Conservation (phyloP, 2,797 vertebrate genomes). For the Myripristis jacobus region DNA sequence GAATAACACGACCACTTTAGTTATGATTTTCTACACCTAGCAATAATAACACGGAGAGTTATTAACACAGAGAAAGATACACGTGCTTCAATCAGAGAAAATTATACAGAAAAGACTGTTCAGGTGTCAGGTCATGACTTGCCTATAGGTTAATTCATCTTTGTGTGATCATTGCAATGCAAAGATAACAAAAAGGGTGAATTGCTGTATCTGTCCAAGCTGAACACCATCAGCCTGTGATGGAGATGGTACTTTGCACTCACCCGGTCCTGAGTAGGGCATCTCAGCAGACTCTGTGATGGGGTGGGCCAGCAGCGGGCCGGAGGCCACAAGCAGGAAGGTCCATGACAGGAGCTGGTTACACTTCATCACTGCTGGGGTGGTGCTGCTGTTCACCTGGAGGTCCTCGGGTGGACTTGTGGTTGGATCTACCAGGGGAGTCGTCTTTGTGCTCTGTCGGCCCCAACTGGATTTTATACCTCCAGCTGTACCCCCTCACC, state of each 20-base stretch:
- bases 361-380: slow-evolving; percentile 73
- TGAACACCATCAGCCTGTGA: slow-evolving; percentile 18
- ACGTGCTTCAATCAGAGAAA: slow-evolving; percentile 27
- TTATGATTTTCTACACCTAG: neutral
- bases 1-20: neutral
- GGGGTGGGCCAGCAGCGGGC: slow-evolving; percentile 80
- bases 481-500: slow-evolving; percentile 40
- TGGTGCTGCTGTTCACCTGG: slow-evolving; percentile 29
- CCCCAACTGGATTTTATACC: slow-evolving; percentile 73
- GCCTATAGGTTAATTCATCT: slow-evolving; percentile 46
- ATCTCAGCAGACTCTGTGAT: slow-evolving; percentile 82
- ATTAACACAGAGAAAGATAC: slow-evolving; percentile 8
- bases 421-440: slow-evolving; percentile 35
- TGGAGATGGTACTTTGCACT: slow-evolving; percentile 61
- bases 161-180: slow-evolving; percentile 25
- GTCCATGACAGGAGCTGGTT: slow-evolving; percentile 79
- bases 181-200: slow-evolving; percentile 28
- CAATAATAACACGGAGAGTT: neutral
- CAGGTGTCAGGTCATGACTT: slow-evolving; percentile 15
- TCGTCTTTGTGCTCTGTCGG: slow-evolving; percentile 49
- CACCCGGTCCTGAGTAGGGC: slow-evolving; percentile 80
- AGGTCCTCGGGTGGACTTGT: slow-evolving; percentile 47
- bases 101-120: slow-evolving; percentile 38
- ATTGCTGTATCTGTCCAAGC: slow-evolving; percentile 6
- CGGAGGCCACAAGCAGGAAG: slow-evolving; percentile 76